phyloP scores from a whole-genome alignment of 2,113 vertebrate species.

The Amblyopsis rosae region DNA sequence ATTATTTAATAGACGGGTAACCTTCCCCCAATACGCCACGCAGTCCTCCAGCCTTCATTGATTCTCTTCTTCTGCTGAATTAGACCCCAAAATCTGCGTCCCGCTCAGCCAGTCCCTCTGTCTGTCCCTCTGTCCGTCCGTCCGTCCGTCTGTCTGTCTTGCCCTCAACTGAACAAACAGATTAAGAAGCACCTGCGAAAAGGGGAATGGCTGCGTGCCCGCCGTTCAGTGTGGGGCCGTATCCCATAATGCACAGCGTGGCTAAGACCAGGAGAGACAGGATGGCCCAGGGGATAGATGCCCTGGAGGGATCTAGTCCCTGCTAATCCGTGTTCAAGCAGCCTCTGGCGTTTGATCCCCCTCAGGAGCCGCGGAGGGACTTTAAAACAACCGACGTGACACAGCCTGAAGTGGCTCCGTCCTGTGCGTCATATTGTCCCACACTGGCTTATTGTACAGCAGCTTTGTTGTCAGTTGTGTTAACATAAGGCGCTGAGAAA shows the following conservation, averaged over 20 bases:
- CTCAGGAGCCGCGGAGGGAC: slow-evolving; percentile 44
- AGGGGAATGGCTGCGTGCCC: slow-evolving; percentile 24
- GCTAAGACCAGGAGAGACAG: slow-evolving; percentile 64
- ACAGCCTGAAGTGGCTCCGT: slow-evolving; percentile 60
- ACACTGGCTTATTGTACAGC: slow-evolving; percentile 26
- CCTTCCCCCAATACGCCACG: slow-evolving; percentile 61
- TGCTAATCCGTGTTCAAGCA: slow-evolving; percentile 75
- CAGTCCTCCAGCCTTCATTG: slow-evolving; percentile 61
- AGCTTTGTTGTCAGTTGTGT: slow-evolving; percentile 23
- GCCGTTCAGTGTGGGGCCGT: slow-evolving; percentile 45
- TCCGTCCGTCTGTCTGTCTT: slow-evolving; percentile 1
- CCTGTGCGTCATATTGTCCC: slow-evolving; percentile 56
- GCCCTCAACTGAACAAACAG: slow-evolving; percentile 73
- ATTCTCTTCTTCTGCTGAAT: slow-evolving; percentile 73
- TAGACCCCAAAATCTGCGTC: slow-evolving; percentile 70
- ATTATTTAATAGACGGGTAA: slow-evolving; percentile 80
- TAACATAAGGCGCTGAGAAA: not conserved
- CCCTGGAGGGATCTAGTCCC: slow-evolving; percentile 62
- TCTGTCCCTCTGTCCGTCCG: not conserved
- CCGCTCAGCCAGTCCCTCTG: slow-evolving; percentile 46
- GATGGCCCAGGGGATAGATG: slow-evolving; percentile 57
- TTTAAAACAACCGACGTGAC: slow-evolving; percentile 39
- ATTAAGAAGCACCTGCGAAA: slow-evolving; percentile 76
- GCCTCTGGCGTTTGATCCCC: slow-evolving; percentile 73
- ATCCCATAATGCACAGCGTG: slow-evolving; percentile 58